Percentiles rank a stretch among this genome's conserved stretches.
phyloP scores from a whole-genome alignment of 30 jellyfish, hydroid and myxozoan genomes.

The Pseudorhiza aurosa region DNA sequence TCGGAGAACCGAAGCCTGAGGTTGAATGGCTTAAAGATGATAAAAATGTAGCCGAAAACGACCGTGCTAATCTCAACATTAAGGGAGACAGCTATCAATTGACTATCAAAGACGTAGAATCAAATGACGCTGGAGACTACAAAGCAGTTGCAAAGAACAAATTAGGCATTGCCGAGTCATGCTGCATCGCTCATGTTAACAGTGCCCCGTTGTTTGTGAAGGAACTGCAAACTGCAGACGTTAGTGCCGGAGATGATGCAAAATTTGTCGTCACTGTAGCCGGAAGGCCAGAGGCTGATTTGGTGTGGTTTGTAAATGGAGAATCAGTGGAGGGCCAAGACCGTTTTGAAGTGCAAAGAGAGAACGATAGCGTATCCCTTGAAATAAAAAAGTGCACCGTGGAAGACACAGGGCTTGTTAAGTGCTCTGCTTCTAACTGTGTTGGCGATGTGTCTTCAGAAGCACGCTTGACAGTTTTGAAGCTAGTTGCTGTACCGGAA shows the following conservation, averaged over 20 bases:
- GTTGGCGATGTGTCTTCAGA: conserved; percentile 71
- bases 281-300: conserved; percentile 58
- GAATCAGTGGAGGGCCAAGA: conserved; percentile 29
- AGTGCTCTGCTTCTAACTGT: conserved; percentile 64
- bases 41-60: conserved; percentile 8
- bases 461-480: conserved; percentile 35
- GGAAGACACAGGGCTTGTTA: conserved; percentile 71
- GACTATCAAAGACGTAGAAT: conserved; percentile 22
- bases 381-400: conserved; percentile 57
- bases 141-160: conserved; percentile 61
- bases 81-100: conserved; percentile 26
- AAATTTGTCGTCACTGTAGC: conserved; percentile 45
- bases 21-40: conserved; percentile 80
- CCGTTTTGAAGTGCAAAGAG: conserved; percentile 42
- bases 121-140: conserved; percentile 73
- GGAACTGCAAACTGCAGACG: conserved; percentile 66
- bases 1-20: conserved; percentile 81
- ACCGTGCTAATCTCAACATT: conserved; percentile 9
- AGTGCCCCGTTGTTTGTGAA: conserved; percentile 69
- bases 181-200: conserved; percentile 50
- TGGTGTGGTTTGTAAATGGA: conserved; percentile 61
- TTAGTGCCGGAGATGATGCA: conserved; percentile 43
- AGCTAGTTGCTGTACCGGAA: conserved; percentile 20
- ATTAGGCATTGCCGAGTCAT: conserved; percentile 68
- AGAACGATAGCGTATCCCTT: conserved; percentile 9